phyloP scores from a whole-genome alignment of 2,113 vertebrate species.

The Turnix velox region DNA sequence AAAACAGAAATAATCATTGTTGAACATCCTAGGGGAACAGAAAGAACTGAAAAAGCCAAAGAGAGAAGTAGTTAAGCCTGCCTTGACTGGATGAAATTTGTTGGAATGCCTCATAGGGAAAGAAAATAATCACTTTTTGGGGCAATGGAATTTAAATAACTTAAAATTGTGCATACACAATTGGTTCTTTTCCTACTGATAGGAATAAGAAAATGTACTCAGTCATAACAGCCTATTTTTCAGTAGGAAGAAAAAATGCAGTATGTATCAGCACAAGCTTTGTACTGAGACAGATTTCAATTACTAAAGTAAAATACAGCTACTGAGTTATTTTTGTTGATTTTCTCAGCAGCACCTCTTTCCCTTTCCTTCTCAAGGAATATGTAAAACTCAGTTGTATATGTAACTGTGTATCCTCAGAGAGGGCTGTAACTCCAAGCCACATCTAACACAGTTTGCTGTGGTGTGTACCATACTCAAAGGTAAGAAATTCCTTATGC shows the following conservation, averaged over 20 bases:
- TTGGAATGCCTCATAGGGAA: slow-evolving; percentile 45
- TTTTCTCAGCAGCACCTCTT: neutral
- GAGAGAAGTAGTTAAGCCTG: slow-evolving; percentile 46
- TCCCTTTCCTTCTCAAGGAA: neutral
- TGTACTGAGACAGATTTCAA: neutral
- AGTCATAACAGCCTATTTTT: slow-evolving; percentile 19
- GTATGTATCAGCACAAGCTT: neutral
- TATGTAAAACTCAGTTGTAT: neutral
- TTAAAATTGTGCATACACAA: slow-evolving; percentile 55
- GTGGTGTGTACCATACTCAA: neutral
- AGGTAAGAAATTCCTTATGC: neutral
- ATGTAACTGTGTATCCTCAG: neutral
- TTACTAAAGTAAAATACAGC: neutral
- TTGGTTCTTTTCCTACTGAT: slow-evolving; percentile 47
- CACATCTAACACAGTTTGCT: accelerated
- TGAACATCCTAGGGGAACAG: slow-evolving; percentile 64
- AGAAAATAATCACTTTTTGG: slow-evolving; percentile 65
- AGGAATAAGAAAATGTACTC: slow-evolving; percentile 22
- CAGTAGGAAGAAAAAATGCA: neutral
- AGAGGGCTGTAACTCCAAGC: neutral
- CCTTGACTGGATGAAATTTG: slow-evolving; percentile 47
- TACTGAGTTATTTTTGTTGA: neutral
- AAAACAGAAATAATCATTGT: slow-evolving; percentile 69
- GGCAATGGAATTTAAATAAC: slow-evolving; percentile 69
- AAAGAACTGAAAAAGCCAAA: slow-evolving; percentile 63